Evolutionary conservation across 2,797 vertebrate species (phyloP).

Genomic region (Rhabdomys pumilio): DNA sequence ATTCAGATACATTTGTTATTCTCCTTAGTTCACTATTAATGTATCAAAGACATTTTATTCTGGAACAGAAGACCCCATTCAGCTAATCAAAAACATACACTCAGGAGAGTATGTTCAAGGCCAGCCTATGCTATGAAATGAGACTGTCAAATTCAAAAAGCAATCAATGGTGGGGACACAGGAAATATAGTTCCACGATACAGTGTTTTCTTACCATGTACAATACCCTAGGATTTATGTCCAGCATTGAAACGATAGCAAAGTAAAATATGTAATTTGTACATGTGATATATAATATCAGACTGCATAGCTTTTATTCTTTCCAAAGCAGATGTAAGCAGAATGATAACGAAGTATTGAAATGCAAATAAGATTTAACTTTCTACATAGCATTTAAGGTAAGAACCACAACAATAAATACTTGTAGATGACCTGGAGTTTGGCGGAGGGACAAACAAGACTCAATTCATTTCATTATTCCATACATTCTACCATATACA

Average conservation of each 20-base stretch:
- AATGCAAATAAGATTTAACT: constrained; percentile 33
- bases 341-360: neutral
- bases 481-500: neutral
- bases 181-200: neutral
- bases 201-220: neutral
- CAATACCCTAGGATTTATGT: neutral
- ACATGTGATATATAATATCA: constrained; percentile 40
- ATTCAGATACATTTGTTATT: constrained; percentile 3
- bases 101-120: neutral
- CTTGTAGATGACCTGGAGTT: neutral
- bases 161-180: neutral
- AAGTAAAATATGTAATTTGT: neutral
- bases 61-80: neutral
- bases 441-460: neutral
- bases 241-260: neutral
- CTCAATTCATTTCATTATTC: constrained; percentile 19
- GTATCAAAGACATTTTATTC: constrained; percentile 34
- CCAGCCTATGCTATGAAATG: neutral
- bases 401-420: neutral
- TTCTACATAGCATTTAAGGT: neutral
- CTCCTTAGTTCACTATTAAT: neutral
- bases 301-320: constrained; percentile 29
- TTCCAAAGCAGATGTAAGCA: constrained; percentile 27
- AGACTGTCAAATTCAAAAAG: neutral
- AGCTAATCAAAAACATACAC: constrained; percentile 14